A percentile compares a stretch with the other conserved stretches of the same genome.
Conservation (phyloP, 2,113 vertebrate genomes). For the Sceloporus tristichus region DNA sequence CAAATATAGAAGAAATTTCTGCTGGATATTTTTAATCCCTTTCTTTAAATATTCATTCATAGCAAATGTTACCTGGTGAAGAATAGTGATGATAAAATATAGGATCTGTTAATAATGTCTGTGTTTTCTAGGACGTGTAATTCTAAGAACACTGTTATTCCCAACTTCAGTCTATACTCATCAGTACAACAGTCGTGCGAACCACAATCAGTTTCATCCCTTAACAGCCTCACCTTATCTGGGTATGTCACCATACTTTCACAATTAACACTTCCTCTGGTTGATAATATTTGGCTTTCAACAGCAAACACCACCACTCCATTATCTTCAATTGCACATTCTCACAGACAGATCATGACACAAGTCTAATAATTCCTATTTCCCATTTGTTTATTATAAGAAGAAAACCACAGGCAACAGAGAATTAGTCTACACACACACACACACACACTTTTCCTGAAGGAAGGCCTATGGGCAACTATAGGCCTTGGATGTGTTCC, state of each 20-base stretch:
- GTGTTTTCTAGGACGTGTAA: slow-evolving; percentile 54
- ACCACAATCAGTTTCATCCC: slow-evolving; percentile 49
- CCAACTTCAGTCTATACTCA: slow-evolving; percentile 42
- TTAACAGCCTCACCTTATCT: slow-evolving; percentile 43
- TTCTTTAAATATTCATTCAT: slow-evolving; percentile 56
- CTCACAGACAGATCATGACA: slow-evolving; percentile 10
- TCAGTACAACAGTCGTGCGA: slow-evolving; percentile 37
- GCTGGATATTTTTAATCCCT: slow-evolving; percentile 57
- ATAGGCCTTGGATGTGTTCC: neutral
- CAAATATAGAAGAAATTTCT: slow-evolving; percentile 12
- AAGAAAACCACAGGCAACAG: neutral
- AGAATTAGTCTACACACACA: neutral
- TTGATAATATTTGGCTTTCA: slow-evolving; percentile 48
- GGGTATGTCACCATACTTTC: slow-evolving; percentile 55
- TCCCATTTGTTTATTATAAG: slow-evolving; percentile 21
- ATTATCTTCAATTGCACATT: slow-evolving; percentile 34
- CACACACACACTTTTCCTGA: neutral
- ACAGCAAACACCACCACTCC: slow-evolving; percentile 37
- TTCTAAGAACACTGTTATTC: slow-evolving; percentile 7
- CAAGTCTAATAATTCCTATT: slow-evolving; percentile 22
- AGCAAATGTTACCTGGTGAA: slow-evolving; percentile 33
- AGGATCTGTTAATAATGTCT: slow-evolving; percentile 8
- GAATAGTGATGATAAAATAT: slow-evolving; percentile 23
- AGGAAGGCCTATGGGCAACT: neutral
- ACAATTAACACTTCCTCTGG: slow-evolving; percentile 67